phyloP scores from a whole-genome alignment of 1,140 invertebrate species.

The Drosophila yakuba region DNA sequence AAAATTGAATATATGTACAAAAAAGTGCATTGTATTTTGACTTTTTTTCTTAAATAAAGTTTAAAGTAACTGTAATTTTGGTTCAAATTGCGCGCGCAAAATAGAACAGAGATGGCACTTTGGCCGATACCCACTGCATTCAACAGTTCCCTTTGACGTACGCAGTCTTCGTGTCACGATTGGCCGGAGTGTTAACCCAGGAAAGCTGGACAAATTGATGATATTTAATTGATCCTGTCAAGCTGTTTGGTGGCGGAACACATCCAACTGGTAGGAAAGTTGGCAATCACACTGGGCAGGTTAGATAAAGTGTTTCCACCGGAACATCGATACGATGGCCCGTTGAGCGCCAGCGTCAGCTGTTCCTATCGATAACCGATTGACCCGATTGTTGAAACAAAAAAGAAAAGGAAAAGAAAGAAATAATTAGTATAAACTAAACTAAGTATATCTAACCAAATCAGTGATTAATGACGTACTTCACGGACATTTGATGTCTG shows the following conservation, averaged over 20 bases:
- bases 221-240: neutral
- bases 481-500: constrained; percentile 24
- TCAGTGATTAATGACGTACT: constrained; percentile 9
- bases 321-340: neutral
- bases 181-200: neutral
- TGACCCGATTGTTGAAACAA: constrained; percentile 17
- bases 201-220: neutral
- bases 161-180: neutral
- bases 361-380: neutral
- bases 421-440: constrained; percentile 1
- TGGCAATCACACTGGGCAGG: neutral
- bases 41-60: constrained; percentile 5
- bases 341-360: neutral
- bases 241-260: neutral
- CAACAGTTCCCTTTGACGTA: constrained; percentile 25
- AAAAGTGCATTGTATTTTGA: neutral
- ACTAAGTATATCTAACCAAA: neutral
- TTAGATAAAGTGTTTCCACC: neutral
- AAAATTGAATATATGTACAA: neutral
- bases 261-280: neutral
- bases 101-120: neutral
- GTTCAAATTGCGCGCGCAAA: constrained; percentile 1
- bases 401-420: constrained; percentile 4
- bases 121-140: constrained; percentile 12
- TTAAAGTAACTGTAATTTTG: neutral